Evolutionary conservation across 2,797 vertebrate species (phyloP).

Genomic region (Enteromius thamalakanensis): DNA sequence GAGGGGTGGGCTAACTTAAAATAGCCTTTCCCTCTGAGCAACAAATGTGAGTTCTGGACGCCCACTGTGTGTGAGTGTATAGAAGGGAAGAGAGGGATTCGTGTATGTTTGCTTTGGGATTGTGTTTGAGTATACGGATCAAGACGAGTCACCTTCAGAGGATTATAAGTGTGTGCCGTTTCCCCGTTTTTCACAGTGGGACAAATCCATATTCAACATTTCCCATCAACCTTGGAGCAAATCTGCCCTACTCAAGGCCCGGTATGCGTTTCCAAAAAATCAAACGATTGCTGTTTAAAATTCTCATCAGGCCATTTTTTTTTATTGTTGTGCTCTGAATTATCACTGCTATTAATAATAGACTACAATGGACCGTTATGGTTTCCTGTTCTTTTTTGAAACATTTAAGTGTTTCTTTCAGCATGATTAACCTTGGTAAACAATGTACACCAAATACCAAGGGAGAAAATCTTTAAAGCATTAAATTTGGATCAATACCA

Average conservation of each 20-base stretch:
- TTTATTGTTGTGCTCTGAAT: background rate
- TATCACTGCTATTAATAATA: slow-evolving; percentile 5
- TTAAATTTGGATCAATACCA: slow-evolving; percentile 41
- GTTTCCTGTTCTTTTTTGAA: slow-evolving; percentile 21
- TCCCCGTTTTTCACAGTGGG: background rate
- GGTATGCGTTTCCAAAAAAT: background rate
- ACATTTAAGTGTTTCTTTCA: slow-evolving; percentile 16
- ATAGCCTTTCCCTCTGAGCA: slow-evolving; percentile 22
- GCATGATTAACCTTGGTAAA: slow-evolving; percentile 37
- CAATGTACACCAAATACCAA: background rate
- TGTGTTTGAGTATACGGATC: background rate
- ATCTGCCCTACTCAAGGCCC: background rate
- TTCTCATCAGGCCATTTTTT: background rate
- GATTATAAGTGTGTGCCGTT: background rate
- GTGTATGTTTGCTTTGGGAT: slow-evolving; percentile 8
- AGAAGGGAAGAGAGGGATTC: background rate
- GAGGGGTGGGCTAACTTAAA: slow-evolving; percentile 7
- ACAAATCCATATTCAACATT: slow-evolving; percentile 14
- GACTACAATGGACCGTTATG: background rate
- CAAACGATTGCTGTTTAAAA: background rate
- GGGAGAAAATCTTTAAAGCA: slow-evolving; percentile 46
- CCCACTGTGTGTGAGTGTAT: background rate
- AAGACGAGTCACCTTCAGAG: slow-evolving; percentile 29
- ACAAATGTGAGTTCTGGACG: slow-evolving; percentile 25
- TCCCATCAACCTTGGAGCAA: background rate